Base-by-base conservation (phyloP, 2,888 invertebrate genomes). In the Phymatocera aterrima region DNA sequence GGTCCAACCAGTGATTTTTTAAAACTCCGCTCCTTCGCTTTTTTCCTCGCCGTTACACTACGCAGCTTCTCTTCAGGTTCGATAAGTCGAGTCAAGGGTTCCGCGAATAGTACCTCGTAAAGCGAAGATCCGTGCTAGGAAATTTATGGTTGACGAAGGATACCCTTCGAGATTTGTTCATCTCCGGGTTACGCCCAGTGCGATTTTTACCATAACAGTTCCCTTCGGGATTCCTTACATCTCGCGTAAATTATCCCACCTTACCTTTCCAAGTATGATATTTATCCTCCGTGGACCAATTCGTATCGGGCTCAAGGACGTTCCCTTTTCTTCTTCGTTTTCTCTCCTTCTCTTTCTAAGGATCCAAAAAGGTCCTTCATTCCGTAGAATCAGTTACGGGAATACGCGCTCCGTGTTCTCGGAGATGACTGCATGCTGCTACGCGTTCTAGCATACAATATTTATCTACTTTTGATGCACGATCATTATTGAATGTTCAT, bases 51-150 rank as follows among this genome's bases (percentile, higher is more conserved):
- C 51, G 6, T n/a, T n/a, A 12, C 48, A 12, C 43, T 12, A 5
- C 43, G 6, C 43, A 43, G 6, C 43, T 12, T 43, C n/a, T n/a
- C n/a, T 40, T 28, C 3, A 15, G 21, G 4, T 15, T 57, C 24
- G 57, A 57, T 15, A 28, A 57, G 57, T 28, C 57, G 15, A 57
- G 57, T 24, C 28, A 15, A 28, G 28, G 15, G 12, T 64, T 64
- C 61, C 18, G 61, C 61, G 61, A 64, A 64, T 34, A 34, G 21
- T 64, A 64, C 10, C 61, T 64, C 61, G 61, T 64, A 64, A 64
- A 64, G 10, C 37, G 5, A 4, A 37, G 37, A 37, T 64, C 61
- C 37, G 3, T 64, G 15, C 34, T n/a, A 37, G 18, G 61, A 18
- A 64, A 64, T 64, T 64, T 8, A 31, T 37, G 61, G 37, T 37